Base-by-base conservation (phyloP, 37 sponge, comb jelly and placozoan species). In the Hexactinellida sp. region DNA sequence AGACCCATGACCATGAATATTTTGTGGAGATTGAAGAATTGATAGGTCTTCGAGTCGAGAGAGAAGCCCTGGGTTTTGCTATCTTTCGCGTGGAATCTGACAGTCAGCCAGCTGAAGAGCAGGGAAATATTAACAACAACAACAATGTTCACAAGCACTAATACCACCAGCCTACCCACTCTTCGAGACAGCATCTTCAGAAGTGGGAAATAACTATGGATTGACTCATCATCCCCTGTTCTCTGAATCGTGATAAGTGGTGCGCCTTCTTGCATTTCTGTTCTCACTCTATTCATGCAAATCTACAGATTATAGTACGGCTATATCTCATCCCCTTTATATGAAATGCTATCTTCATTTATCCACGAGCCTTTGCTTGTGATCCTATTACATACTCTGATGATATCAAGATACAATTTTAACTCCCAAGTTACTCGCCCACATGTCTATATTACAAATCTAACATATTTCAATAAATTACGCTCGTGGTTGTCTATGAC, bases 11-110 rank as follows among this genome's bases (percentile, higher is more conserved):
- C 34, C 76, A 63, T 63, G 76, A 63, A 63, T 1, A 63, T 3
- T 28, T 63, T 63, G 76, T 63, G 76, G 28, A 63, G 30, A 28
- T 63, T 63, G 76, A 63, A 63, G 76, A 63, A 63, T 63, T n/a
- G 21, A 10, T 3, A 1, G 13, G 21, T n/a, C 5, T 63, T 63
- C 32, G 76, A 23, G 30, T 63, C 76, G 76, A 63, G 13, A 3
- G 76, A 63, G 13, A 25, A 63, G 3, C 76, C 76, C 13, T 63
- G 76, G 3, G 76, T 28, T 25, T 23, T 63, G 16, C 16, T 47
- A 21, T 10, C 16, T 36, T 38, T 39, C 38, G 38, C 3, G 30
- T 63, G 1, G 3, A 25, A 7, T 32, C 13, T n/a, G 28, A n/a
- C 76, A 25, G 28, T n/a, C 13, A n/a, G 21, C 25, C 25, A 63